phyloP scores from a whole-genome alignment of 2,888 invertebrate genomes.

The Zygothrica quintamaculata region DNA sequence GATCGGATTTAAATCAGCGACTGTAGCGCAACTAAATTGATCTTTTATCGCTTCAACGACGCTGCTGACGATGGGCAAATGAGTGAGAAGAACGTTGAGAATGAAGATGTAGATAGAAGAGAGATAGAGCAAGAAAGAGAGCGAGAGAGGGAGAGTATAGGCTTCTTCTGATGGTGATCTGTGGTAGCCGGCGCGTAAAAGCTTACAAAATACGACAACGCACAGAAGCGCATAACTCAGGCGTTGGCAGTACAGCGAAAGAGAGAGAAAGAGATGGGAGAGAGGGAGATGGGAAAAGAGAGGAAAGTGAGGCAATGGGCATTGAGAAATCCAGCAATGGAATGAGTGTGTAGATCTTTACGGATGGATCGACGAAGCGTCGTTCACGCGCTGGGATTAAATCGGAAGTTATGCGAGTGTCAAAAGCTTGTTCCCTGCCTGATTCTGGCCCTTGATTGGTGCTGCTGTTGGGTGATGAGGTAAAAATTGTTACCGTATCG shows the following conservation, averaged over 20 bases:
- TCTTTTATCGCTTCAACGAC: slow-evolving; percentile 82
- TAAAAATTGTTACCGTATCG: slow-evolving; percentile 82
- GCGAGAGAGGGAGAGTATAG: neutral
- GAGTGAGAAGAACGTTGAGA: slow-evolving; percentile 1
- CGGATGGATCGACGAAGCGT: slow-evolving; percentile 59
- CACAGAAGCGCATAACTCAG: slow-evolving; percentile 77
- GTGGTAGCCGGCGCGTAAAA: slow-evolving; percentile 75
- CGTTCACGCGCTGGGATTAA: slow-evolving; percentile 77
- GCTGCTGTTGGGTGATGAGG: slow-evolving; percentile 70
- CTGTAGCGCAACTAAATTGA: slow-evolving; percentile 83
- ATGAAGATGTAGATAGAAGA: neutral
- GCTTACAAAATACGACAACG: slow-evolving; percentile 78
- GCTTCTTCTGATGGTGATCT: slow-evolving; percentile 49
- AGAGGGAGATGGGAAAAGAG: slow-evolving; percentile 9
- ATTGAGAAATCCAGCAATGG: neutral
- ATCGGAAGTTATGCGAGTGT: slow-evolving; percentile 81
- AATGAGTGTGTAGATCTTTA: slow-evolving; percentile 20
- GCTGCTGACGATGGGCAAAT: slow-evolving; percentile 23
- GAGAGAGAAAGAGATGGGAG: neutral
- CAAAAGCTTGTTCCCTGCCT: slow-evolving; percentile 53
- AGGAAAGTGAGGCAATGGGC: neutral
- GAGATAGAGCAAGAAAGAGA: neutral
- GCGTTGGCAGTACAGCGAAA: slow-evolving; percentile 7
- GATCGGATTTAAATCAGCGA: slow-evolving; percentile 84
- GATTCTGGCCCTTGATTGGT: slow-evolving; percentile 44